These are phyloP conservation scores for Microplitis manilae DNA, from an alignment of 2,888 invertebrate genomes.

Conservation along the genomic window DNA sequence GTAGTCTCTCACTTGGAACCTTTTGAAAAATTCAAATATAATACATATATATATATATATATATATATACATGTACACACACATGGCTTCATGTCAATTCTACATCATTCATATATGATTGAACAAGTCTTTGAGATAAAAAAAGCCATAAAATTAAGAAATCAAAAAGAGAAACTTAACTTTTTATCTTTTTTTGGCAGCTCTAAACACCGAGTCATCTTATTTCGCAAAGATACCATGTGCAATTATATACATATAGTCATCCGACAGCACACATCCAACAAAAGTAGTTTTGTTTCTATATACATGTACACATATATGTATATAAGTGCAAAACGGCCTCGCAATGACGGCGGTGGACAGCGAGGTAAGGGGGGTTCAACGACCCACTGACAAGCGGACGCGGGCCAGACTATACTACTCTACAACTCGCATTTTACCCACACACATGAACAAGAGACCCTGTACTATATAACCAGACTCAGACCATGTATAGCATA, in stretches of 20 bases:
- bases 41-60: conserved; percentile 30
- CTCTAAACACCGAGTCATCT: neutral
- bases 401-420: conserved; percentile 73
- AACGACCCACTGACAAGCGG: conserved; percentile 70
- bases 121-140: conserved; percentile 44
- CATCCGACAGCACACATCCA: conserved; percentile 59
- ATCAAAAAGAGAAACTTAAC: neutral
- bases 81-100: conserved; percentile 42
- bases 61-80: neutral
- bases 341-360: conserved; percentile 22
- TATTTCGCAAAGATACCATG: conserved; percentile 3
- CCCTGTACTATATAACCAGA: neutral
- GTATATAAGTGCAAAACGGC: conserved; percentile 73
- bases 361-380: conserved; percentile 73
- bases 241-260: conserved; percentile 1
- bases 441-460: conserved; percentile 31
- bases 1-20: conserved; percentile 50
- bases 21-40: conserved; percentile 68
- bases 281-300: neutral
- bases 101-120: conserved; percentile 64
- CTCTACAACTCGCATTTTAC: conserved; percentile 68
- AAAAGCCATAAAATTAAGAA: neutral
- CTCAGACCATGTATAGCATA: neutral
- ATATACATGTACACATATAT: no score
- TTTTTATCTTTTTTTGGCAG: neutral